These are phyloP conservation scores for Lytechinus pictus DNA, from an alignment of 35 echinoderm and acorn worm species.

Conservation along the genomic window DNA sequence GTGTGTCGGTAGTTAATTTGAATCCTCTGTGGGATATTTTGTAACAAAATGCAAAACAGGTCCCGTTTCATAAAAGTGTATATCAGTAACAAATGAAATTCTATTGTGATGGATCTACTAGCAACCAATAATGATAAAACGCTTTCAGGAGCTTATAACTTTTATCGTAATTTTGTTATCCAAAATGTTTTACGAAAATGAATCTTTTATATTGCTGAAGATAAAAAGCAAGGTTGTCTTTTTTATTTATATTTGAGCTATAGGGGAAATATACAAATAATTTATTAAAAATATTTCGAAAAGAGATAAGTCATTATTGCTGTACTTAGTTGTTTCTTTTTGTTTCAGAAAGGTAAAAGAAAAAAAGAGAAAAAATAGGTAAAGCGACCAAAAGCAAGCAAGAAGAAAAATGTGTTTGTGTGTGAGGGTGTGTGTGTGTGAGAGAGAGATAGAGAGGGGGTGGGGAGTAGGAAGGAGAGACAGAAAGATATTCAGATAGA, in stretches of 20 bases:
- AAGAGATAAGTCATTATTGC: neutral
- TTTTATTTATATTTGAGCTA: conserved; percentile 13
- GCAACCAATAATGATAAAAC: no score
- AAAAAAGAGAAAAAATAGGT: neutral
- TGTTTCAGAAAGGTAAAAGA: neutral
- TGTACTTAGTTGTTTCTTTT: neutral
- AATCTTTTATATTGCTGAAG: neutral
- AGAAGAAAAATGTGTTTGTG: neutral
- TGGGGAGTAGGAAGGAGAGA: no score
- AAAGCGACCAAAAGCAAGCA: neutral
- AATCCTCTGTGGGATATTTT: neutral
- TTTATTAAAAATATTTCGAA: neutral
- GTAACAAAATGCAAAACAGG: neutral
- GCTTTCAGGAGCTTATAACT: no score
- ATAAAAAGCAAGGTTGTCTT: neutral
- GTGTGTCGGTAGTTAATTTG: neutral
- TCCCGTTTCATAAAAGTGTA: neutral
- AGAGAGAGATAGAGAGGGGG: neutral
- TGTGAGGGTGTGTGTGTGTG: neutral
- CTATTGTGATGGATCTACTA: no score
- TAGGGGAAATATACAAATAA: conserved; percentile 6
- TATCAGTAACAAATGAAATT: no score
- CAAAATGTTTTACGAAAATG: no score
- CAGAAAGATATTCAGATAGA: no score
- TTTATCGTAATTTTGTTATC: no score